Conservation (phyloP, 1,140 invertebrate species). For the Bombyx mori region ASM3026992v2 NC_085111.1:10454001-10454500, state of each 20-base stretch:
- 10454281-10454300: conserved; percentile 40
- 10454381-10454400: conserved; percentile 80
- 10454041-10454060: conserved; percentile 75
- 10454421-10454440: background rate
- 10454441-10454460: too few relatives aligned
- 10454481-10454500: too few relatives aligned
- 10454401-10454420: conserved; percentile 24
- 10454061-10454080: conserved; percentile 82
- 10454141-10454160: conserved; percentile 78
- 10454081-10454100: conserved; percentile 81
- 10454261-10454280: conserved; percentile 5
- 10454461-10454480: too few relatives aligned
- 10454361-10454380: conserved; percentile 87
- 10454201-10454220: conserved; percentile 66
- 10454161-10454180: conserved; percentile 79
- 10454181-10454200: conserved; percentile 85
- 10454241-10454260: background rate
- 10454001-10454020: too few relatives aligned
- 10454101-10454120: conserved; percentile 80
- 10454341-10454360: conserved; percentile 80
- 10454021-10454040: too few relatives aligned
- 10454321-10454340: conserved; percentile 81
- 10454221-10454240: conserved; percentile 2
- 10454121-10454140: conserved; percentile 87
- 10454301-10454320: conserved; percentile 83